phyloP scores from a whole-genome alignment of 2,797 vertebrate genomes.

The Aplochiton taeniatus region DNA sequence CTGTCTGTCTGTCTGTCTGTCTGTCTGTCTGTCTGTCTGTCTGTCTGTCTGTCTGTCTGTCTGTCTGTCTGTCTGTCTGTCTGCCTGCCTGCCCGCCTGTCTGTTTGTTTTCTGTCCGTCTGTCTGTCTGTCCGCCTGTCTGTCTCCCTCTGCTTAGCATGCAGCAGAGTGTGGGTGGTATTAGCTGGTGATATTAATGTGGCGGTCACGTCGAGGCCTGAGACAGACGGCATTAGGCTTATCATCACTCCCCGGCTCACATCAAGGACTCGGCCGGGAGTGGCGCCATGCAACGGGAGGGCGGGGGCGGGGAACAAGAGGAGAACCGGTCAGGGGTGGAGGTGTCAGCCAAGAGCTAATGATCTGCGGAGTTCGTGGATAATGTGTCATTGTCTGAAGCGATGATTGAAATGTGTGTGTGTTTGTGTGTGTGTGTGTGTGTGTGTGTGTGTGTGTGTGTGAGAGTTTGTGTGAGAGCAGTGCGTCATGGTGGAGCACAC shows the following conservation, averaged over 20 bases:
- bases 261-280: constrained; percentile 71
- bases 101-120: not conserved
- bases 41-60: not conserved
- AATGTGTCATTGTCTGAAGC: not conserved
- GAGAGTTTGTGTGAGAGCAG: constrained; percentile 39
- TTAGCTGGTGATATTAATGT: constrained; percentile 70
- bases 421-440: constrained; percentile 44
- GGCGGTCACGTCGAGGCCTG: constrained; percentile 70
- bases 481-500: constrained; percentile 20
- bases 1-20: constrained; percentile 6
- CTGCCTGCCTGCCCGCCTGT: not conserved
- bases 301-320: constrained; percentile 40
- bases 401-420: constrained; percentile 37
- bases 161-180: constrained; percentile 59
- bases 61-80: not conserved
- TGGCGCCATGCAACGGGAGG: no score
- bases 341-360: constrained; percentile 1
- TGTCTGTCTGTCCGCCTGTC: not conserved
- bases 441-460: constrained; percentile 43
- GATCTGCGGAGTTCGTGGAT: not conserved
- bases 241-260: constrained; percentile 68
- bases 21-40: not conserved
- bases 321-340: constrained; percentile 26
- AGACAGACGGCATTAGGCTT: constrained; percentile 71
- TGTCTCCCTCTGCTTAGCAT: constrained; percentile 59